Evolutionary conservation across 2,113 vertebrate species (phyloP).

Genomic region (Rhabdornis inornatus): DNA sequence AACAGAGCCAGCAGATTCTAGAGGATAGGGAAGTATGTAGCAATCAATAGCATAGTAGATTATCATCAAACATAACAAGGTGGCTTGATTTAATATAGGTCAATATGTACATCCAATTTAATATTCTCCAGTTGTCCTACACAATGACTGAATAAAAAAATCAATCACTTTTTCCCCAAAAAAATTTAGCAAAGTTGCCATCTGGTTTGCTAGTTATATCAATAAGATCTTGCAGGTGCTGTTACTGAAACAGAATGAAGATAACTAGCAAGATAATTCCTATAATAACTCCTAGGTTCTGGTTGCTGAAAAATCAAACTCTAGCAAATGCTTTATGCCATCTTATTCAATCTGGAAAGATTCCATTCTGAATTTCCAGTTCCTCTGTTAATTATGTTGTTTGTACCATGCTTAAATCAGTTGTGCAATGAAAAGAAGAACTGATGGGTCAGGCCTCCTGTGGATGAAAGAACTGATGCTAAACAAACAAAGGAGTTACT

Average conservation of each 20-base stretch:
- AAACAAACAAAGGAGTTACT: background rate
- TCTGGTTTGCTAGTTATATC: conserved; percentile 25
- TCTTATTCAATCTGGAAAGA: background rate
- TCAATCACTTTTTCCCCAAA: background rate
- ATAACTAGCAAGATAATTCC: background rate
- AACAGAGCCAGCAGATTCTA: background rate
- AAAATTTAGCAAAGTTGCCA: conserved; percentile 23
- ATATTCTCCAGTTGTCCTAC: background rate
- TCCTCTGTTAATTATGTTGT: background rate
- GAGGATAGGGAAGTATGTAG: background rate
- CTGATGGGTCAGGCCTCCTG: background rate
- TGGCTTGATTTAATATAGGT: background rate
- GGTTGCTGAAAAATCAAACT: background rate
- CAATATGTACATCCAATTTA: background rate
- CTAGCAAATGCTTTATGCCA: background rate
- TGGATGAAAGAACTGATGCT: background rate
- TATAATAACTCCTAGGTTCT: background rate
- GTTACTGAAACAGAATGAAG: conserved; percentile 7
- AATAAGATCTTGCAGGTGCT: conserved; percentile 27
- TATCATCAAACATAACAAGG: conserved; percentile 1
- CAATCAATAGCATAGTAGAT: background rate
- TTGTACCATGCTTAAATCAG: background rate
- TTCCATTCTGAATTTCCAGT: background rate
- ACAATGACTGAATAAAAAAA: conserved; percentile 9
- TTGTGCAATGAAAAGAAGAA: background rate